These are phyloP conservation scores for Oryzias melastigma DNA, from an alignment of 2,113 vertebrate genomes.

Conservation along the genomic window DNA sequence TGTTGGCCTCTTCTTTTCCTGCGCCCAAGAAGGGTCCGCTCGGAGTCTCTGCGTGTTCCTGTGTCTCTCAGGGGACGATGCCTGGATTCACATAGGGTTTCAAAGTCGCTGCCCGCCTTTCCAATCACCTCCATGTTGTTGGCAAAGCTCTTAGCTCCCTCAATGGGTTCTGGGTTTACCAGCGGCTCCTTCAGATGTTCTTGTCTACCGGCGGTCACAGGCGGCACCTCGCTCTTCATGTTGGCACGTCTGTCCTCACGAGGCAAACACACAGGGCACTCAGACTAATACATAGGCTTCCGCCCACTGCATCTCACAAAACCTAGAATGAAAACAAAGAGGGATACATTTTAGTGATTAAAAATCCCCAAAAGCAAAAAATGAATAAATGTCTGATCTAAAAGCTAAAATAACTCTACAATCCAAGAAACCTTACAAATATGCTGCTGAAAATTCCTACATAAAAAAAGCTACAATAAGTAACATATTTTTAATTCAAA, in stretches of 20 bases:
- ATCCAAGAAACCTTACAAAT: conserved; percentile 1
- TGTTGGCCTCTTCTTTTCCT: conserved; percentile 97
- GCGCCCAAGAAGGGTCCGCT: conserved; percentile 84
- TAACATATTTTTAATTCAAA: background rate
- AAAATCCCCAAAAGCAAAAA: background rate
- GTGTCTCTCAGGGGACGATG: conserved; percentile 79
- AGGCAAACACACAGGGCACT: conserved; percentile 49
- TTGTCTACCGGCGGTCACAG: conserved; percentile 90
- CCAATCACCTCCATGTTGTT: conserved; percentile 92
- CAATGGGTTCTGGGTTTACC: conserved; percentile 89
- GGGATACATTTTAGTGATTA: conserved; percentile 3
- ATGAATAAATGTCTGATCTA: background rate
- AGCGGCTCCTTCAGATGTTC: conserved; percentile 94
- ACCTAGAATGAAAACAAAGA: conserved; percentile 48
- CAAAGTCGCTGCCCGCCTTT: conserved; percentile 92
- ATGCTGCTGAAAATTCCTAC: background rate
- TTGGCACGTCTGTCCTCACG: conserved; percentile 76
- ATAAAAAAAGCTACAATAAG: background rate
- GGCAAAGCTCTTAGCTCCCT: conserved; percentile 87
- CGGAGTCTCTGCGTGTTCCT: conserved; percentile 84
- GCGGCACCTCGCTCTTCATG: conserved; percentile 98
- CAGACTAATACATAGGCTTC: conserved; percentile 75
- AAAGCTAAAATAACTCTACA: background rate
- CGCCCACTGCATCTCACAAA: conserved; percentile 79
- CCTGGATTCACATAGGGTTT: conserved; percentile 83